These are phyloP conservation scores for Zonitis immaculata DNA, from an alignment of 2,888 invertebrate species.

Conservation along the genomic window DNA sequence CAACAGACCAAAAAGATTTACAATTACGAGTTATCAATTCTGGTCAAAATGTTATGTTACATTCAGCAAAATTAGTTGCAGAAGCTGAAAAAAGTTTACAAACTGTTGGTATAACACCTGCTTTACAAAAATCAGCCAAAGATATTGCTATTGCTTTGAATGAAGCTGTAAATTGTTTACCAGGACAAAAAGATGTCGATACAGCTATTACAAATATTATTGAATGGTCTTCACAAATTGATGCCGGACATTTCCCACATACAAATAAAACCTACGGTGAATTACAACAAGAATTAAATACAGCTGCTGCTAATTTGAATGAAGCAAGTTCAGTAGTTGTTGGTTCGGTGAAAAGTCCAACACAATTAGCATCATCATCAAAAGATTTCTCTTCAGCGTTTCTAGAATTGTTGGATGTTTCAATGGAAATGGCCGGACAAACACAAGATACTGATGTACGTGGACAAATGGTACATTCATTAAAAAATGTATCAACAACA, in stretches of 20 bases:
- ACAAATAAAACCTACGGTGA: slow-evolving; percentile 71
- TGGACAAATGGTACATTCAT: slow-evolving; percentile 76
- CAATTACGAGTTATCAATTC: slow-evolving; percentile 58
- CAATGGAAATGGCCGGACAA: slow-evolving; percentile 82
- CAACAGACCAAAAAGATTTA: slow-evolving; percentile 56
- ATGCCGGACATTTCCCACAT: slow-evolving; percentile 69
- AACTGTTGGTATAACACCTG: slow-evolving; percentile 60
- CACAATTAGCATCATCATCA: slow-evolving; percentile 68
- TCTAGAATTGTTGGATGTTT: slow-evolving; percentile 69
- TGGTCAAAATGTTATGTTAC: slow-evolving; percentile 75
- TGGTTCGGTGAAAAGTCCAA: slow-evolving; percentile 66
- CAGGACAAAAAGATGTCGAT: slow-evolving; percentile 93
- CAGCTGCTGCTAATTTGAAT: slow-evolving; percentile 79
- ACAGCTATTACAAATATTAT: slow-evolving; percentile 78
- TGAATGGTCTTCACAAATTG: slow-evolving; percentile 68
- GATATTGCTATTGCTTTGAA: slow-evolving; percentile 60
- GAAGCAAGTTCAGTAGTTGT: slow-evolving; percentile 80
- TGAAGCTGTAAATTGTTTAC: slow-evolving; percentile 76
- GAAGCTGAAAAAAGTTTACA: slow-evolving; percentile 75
- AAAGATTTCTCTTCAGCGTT: slow-evolving; percentile 75
- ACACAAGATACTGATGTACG: slow-evolving; percentile 70
- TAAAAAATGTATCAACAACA: slow-evolving; percentile 82
- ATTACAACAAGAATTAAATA: slow-evolving; percentile 79
- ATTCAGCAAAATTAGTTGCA: slow-evolving; percentile 72
- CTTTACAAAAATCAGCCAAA: slow-evolving; percentile 69